Evolutionary conservation across 2,113 vertebrate species (phyloP).

Genomic region (Rafetus swinhoei): DNA sequence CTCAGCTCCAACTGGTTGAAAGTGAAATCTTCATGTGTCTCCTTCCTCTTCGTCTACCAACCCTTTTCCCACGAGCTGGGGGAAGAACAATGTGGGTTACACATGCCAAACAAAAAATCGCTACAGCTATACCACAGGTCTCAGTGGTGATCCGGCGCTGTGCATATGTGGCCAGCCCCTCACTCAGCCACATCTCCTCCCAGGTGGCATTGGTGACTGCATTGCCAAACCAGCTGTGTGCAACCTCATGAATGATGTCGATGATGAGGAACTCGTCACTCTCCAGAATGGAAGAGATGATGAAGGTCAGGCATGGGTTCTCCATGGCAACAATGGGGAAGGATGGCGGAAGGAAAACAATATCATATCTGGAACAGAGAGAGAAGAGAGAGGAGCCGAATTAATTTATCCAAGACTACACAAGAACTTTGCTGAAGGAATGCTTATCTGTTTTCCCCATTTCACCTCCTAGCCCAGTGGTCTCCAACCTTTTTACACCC

Average conservation of each 20-base stretch:
- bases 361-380: slow-evolving; percentile 88
- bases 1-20: not conserved
- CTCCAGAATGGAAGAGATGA: slow-evolving; percentile 97
- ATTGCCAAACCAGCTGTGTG: slow-evolving; percentile 97
- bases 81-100: rapidly evolving
- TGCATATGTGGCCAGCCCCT: slow-evolving; percentile 95
- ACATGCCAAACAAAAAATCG: rapidly evolving
- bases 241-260: slow-evolving; percentile 94
- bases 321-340: slow-evolving; percentile 99
- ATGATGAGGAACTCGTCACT: slow-evolving; percentile 96
- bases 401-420: not conserved
- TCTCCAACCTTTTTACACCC: too few relatives aligned
- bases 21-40: not conserved
- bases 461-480: not conserved
- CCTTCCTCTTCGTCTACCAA: not conserved
- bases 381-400: not conserved
- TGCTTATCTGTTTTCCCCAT: not conserved
- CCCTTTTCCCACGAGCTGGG: not conserved
- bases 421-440: not conserved
- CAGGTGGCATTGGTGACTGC: slow-evolving; percentile 96
- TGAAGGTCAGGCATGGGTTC: slow-evolving; percentile 98
- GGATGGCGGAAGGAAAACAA: slow-evolving; percentile 96
- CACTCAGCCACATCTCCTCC: slow-evolving; percentile 99
- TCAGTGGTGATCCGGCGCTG: slow-evolving; percentile 94
- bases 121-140: slow-evolving; percentile 84